A percentile compares a stretch with the other conserved stretches of the same genome.
Evolutionary conservation across 2,113 vertebrate species (phyloP).

Genomic region (Archocentrus centrarchus): DNA sequence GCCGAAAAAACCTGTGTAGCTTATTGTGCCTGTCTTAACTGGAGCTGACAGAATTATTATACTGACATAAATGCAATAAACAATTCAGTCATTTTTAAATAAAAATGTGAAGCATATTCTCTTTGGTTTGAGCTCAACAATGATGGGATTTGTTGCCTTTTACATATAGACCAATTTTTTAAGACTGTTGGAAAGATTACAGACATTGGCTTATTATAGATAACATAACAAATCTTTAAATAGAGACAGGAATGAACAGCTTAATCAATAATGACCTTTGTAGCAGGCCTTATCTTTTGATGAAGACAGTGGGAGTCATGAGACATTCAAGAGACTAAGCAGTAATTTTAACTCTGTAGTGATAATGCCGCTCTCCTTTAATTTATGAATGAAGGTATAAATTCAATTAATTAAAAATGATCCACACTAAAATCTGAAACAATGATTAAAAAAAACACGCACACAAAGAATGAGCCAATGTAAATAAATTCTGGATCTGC

Average conservation of each 20-base stretch:
- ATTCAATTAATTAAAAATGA: neutral
- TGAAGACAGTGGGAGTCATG: neutral
- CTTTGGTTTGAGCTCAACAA: fast-evolving
- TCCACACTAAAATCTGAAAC: too few species aligned
- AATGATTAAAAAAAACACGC: too few species aligned
- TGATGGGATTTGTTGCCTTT: neutral
- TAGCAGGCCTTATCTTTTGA: neutral
- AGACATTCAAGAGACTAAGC: neutral
- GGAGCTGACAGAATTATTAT: neutral
- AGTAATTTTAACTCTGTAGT: neutral
- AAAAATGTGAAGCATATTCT: neutral
- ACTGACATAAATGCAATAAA: neutral
- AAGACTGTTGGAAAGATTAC: neutral
- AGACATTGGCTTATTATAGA: neutral
- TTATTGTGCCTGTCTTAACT: neutral
- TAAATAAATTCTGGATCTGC: conserved; percentile 9
- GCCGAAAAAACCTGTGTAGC: neutral
- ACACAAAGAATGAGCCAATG: too few species aligned
- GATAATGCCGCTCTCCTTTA: neutral
- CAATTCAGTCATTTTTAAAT: neutral
- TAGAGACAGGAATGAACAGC: neutral
- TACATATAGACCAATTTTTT: neutral
- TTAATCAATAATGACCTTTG: neutral
- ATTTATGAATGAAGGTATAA: neutral
- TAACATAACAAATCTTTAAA: neutral